phyloP scores from a whole-genome alignment of 2,888 invertebrate genomes.

The Cheilosia vulpina region DNA sequence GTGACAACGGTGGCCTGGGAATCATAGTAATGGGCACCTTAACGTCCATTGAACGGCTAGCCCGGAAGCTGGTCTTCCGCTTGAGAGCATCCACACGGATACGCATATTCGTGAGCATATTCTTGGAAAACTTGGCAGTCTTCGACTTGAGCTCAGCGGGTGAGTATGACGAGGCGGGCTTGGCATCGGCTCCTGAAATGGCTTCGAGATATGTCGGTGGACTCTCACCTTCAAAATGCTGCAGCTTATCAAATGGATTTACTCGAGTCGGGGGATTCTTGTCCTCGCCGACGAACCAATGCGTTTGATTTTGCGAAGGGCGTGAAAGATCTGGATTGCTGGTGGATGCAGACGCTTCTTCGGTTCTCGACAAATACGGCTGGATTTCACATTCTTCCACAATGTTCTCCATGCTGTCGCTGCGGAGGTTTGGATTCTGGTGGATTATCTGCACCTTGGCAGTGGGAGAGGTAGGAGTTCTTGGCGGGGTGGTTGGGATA shows the following conservation, averaged over 20 bases:
- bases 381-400: conserved; percentile 77
- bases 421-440: conserved; percentile 81
- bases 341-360: conserved; percentile 71
- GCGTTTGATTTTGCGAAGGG: conserved; percentile 79
- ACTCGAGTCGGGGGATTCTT: conserved; percentile 49
- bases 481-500: conserved; percentile 26
- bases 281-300: conserved; percentile 81
- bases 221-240: conserved; percentile 80
- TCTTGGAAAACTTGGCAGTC: conserved; percentile 80
- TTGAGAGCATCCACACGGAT: conserved; percentile 82
- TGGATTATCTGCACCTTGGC: conserved; percentile 80
- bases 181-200: conserved; percentile 78
- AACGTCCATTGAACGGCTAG: conserved; percentile 77
- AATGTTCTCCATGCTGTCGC: conserved; percentile 81
- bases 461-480: conserved; percentile 47
- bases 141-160: conserved; percentile 76
- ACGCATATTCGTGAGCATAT: conserved; percentile 81
- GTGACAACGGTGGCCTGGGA: conserved; percentile 82
- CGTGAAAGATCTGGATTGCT: conserved; percentile 77
- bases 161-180: conserved; percentile 48
- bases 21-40: conserved; percentile 82
- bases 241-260: conserved; percentile 77
- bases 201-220: conserved; percentile 83
- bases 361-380: conserved; percentile 77
- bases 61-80: conserved; percentile 81